Conservation (phyloP, 2,113 vertebrate genomes). For the Cheirogaleus medius region DNA sequence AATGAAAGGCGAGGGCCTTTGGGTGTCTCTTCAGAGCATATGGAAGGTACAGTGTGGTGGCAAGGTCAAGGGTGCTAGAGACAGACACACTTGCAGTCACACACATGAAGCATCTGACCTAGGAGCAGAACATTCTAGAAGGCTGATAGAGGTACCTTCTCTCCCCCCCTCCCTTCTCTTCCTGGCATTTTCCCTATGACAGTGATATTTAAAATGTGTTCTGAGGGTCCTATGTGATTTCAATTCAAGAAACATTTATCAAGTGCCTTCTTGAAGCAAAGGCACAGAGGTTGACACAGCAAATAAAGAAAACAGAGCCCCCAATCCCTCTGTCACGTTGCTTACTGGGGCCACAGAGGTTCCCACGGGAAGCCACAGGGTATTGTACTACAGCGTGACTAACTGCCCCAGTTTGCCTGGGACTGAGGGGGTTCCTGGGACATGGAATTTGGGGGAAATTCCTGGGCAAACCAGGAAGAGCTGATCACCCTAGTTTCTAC, state of each 20-base stretch:
- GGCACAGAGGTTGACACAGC: neutral
- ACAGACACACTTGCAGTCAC: neutral
- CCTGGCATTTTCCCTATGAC: neutral
- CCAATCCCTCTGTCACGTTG: no score
- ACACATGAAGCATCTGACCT: neutral
- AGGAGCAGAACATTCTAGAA: constrained; percentile 21
- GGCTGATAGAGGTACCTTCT: no score
- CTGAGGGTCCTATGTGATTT: neutral
- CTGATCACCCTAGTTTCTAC: neutral
- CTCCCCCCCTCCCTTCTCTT: neutral
- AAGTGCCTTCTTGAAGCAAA: neutral
- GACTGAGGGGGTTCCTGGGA: neutral
- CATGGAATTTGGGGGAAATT: neutral
- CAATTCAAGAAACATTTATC: neutral
- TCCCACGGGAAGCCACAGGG: neutral
- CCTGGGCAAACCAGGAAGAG: neutral
- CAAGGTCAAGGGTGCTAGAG: neutral
- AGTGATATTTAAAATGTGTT: neutral
- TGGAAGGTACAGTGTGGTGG: neutral
- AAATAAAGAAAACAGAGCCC: neutral
- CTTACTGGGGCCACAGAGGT: neutral
- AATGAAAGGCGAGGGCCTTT: neutral
- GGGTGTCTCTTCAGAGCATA: neutral
- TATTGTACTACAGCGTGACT: neutral
- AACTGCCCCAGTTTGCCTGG: neutral